phyloP scores from a whole-genome alignment of 2,888 invertebrate genomes.

The Saturnia japonica region DNA sequence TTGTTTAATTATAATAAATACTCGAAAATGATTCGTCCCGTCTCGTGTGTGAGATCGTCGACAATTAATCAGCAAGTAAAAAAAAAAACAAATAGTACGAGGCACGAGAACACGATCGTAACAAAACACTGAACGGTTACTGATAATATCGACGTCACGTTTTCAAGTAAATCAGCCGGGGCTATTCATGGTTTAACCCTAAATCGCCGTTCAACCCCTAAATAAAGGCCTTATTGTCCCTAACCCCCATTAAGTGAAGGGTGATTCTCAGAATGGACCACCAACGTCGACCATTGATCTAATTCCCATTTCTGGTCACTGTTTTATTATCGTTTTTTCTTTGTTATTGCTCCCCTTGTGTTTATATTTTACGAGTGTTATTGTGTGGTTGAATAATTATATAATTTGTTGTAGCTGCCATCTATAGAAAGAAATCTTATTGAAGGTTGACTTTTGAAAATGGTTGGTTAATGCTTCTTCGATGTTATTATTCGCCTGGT shows the following conservation, averaged over 20 bases:
- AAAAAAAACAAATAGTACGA: slow-evolving; percentile 49
- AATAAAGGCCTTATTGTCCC: slow-evolving; percentile 54
- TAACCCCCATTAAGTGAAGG: slow-evolving; percentile 59
- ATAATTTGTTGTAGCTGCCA: slow-evolving; percentile 64
- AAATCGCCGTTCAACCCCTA: slow-evolving; percentile 60
- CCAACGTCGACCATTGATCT: slow-evolving; percentile 68
- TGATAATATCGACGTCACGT: slow-evolving; percentile 73
- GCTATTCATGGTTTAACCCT: slow-evolving; percentile 62
- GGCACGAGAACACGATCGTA: slow-evolving; percentile 42
- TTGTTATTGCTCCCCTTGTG: slow-evolving; percentile 33
- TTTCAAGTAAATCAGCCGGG: slow-evolving; percentile 73
- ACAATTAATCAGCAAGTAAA: slow-evolving; percentile 18
- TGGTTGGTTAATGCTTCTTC: slow-evolving; percentile 8
- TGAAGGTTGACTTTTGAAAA: slow-evolving; percentile 17
- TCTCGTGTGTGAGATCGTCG: background rate
- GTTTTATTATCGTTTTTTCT: slow-evolving; percentile 38
- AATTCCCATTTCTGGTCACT: slow-evolving; percentile 60
- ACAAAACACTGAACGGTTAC: slow-evolving; percentile 65
- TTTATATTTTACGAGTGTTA: slow-evolving; percentile 43
- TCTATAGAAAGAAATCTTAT: slow-evolving; percentile 33
- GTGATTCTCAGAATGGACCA: slow-evolving; percentile 74
- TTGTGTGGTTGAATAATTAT: slow-evolving; percentile 56
- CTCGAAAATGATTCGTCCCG: slow-evolving; percentile 1
- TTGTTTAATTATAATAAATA: background rate
- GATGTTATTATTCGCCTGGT: background rate